phyloP scores from a whole-genome alignment of 30 jellyfish, hydroid and myxozoan genomes.

The Aurelia sp. region DNA sequence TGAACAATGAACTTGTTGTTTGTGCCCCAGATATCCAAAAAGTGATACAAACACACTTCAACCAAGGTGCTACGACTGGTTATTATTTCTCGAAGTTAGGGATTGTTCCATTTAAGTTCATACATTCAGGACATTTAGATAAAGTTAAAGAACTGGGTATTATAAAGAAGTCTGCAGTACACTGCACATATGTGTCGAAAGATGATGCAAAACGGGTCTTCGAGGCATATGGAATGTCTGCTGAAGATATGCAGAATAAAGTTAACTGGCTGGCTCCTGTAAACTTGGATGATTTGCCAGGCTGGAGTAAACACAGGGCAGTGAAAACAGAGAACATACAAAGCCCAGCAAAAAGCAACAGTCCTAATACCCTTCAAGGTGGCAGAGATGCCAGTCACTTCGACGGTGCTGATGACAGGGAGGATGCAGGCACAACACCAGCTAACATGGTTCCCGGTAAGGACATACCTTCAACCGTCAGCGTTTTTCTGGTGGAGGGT shows the following conservation, averaged over 20 bases:
- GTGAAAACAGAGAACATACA: slow-evolving; percentile 35
- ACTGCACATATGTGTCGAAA: slow-evolving; percentile 88
- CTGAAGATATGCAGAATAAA: slow-evolving; percentile 74
- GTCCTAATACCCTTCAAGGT: slow-evolving; percentile 23
- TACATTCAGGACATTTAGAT: slow-evolving; percentile 92
- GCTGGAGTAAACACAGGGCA: slow-evolving; percentile 48
- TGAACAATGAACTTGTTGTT: slow-evolving; percentile 73
- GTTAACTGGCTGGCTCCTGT: slow-evolving; percentile 82
- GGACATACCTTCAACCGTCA: slow-evolving; percentile 45
- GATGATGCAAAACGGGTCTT: slow-evolving; percentile 91
- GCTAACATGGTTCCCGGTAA: slow-evolving; percentile 30
- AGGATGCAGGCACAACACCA: slow-evolving; percentile 25
- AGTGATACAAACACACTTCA: slow-evolving; percentile 91
- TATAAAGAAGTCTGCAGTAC: slow-evolving; percentile 94
- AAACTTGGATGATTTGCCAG: slow-evolving; percentile 69
- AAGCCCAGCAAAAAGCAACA: slow-evolving; percentile 59
- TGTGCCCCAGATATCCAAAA: slow-evolving; percentile 99
- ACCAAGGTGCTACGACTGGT: slow-evolving; percentile 99
- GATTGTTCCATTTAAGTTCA: slow-evolving; percentile 95
- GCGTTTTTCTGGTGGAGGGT: slow-evolving; percentile 92
- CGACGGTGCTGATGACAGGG: slow-evolving; percentile 47
- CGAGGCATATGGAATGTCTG: slow-evolving; percentile 97
- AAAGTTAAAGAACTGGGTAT: slow-evolving; percentile 92
- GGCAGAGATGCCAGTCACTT: not conserved
- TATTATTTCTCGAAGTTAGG: slow-evolving; percentile 96